Percentiles rank a stretch among this genome's conserved stretches.
Conservation (phyloP, 2,113 vertebrate species). For the Vanacampus margaritifer region DNA sequence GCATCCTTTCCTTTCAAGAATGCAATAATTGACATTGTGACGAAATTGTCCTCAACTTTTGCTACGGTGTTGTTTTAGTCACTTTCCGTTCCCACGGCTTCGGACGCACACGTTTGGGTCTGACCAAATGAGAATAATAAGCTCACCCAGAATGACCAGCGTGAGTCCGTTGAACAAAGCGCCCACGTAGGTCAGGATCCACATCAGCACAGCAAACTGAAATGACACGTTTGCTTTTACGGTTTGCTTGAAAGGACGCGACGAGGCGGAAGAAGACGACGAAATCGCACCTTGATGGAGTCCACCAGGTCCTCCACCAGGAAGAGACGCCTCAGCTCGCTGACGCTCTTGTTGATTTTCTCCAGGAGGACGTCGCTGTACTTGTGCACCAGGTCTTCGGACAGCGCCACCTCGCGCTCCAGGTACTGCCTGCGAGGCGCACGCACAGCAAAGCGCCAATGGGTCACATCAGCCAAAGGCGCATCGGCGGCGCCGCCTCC, state of each 20-base stretch:
- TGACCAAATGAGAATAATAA: too few species aligned
- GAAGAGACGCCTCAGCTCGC: constrained; percentile 88
- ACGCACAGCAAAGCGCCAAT: too few species aligned
- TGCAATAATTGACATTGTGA: too few species aligned
- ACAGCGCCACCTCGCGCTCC: constrained; percentile 83
- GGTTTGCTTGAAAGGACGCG: too few species aligned
- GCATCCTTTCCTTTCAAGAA: too few species aligned
- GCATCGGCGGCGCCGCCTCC: not conserved
- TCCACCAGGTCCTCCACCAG: constrained; percentile 96
- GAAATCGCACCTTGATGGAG: constrained; percentile 87
- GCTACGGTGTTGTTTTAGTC: too few species aligned
- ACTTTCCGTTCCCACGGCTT: too few species aligned
- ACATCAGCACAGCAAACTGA: constrained; percentile 94
- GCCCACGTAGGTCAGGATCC: constrained; percentile 96
- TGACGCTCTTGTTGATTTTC: constrained; percentile 79
- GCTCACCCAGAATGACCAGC: constrained; percentile 88
- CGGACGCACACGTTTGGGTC: too few species aligned
- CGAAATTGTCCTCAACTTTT: too few species aligned
- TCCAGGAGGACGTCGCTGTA: constrained; percentile 84
- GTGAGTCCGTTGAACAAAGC: constrained; percentile 98
- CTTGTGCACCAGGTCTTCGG: constrained; percentile 85
- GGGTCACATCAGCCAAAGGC: too few species aligned
- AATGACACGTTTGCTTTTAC: not conserved
- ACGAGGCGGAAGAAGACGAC: not conserved
- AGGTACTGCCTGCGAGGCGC: constrained; percentile 79